Evolutionary conservation across 2,797 vertebrate genomes (phyloP).

Genomic region (Hypotaenidia philippensis): DNA sequence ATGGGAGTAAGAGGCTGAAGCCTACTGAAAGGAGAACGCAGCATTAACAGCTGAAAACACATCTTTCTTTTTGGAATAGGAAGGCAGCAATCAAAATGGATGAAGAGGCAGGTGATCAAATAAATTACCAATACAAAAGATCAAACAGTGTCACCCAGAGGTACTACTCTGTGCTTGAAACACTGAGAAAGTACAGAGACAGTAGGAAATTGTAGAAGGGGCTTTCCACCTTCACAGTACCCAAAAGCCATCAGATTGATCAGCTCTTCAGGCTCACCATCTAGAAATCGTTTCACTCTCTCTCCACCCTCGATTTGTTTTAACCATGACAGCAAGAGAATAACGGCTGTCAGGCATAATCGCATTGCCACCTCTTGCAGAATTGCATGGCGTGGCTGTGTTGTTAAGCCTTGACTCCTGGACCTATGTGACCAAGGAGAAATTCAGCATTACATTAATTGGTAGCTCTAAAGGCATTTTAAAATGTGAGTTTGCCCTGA

Average conservation of each 20-base stretch:
- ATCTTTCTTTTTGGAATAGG: neutral
- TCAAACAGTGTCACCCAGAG: conserved; percentile 34
- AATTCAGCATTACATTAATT: neutral
- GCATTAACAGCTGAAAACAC: neutral
- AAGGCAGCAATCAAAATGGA: neutral
- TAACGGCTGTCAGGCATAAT: fast-evolving
- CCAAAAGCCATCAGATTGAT: neutral
- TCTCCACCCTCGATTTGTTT: neutral
- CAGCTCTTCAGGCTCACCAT: neutral
- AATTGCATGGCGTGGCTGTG: neutral
- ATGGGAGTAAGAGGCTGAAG: neutral
- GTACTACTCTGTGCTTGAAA: neutral
- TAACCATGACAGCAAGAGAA: neutral
- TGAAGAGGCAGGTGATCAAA: neutral
- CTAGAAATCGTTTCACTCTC: neutral
- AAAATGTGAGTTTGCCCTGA: neutral
- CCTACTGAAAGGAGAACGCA: neutral
- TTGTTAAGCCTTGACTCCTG: neutral
- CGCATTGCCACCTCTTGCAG: neutral
- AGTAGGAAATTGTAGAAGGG: neutral
- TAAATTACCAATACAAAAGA: conserved; percentile 53
- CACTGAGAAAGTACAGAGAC: neutral
- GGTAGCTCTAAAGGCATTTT: neutral
- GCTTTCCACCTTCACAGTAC: neutral
- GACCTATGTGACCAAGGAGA: neutral